Percentiles rank a stretch among this genome's conserved stretches.
Evolutionary conservation across 2,888 invertebrate species (phyloP).

Genomic region (Andrena haemorrhoa): DNA sequence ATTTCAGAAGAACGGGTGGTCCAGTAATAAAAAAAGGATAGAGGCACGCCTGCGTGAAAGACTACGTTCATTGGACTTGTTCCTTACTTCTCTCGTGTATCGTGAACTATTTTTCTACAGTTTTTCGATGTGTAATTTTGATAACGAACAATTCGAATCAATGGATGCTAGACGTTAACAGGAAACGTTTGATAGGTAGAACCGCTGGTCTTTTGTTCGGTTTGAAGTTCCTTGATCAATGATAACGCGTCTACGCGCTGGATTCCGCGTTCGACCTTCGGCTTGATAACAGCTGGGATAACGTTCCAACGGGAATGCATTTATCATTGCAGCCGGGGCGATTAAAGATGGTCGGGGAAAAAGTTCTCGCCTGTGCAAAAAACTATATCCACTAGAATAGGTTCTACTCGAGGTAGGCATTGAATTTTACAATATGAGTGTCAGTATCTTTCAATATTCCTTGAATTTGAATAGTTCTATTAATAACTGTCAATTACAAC

Average conservation of each 20-base stretch:
- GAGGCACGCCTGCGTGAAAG: not conserved
- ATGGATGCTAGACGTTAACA: not conserved
- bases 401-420: not conserved
- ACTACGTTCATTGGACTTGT: not conserved
- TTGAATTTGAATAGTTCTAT: no score
- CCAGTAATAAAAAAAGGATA: not conserved
- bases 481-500: no score
- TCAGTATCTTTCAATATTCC: no score
- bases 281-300: slow-evolving; percentile 57
- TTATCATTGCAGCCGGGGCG: slow-evolving; percentile 19
- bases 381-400: not conserved
- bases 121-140: slow-evolving; percentile 5
- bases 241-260: slow-evolving; percentile 51
- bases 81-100: not conserved
- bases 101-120: not conserved
- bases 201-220: slow-evolving; percentile 37
- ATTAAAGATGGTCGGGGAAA: not conserved
- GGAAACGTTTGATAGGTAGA: slow-evolving; percentile 8
- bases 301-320: slow-evolving; percentile 47
- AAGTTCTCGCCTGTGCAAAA: slow-evolving; percentile 8
- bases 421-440: no score
- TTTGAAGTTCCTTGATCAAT: slow-evolving; percentile 49
- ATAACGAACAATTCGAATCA: not conserved
- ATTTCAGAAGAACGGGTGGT: not conserved
- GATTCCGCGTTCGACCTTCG: slow-evolving; percentile 57